Base-by-base conservation (phyloP, 2,888 invertebrate genomes). In the Ornithoptera priamus region DNA sequence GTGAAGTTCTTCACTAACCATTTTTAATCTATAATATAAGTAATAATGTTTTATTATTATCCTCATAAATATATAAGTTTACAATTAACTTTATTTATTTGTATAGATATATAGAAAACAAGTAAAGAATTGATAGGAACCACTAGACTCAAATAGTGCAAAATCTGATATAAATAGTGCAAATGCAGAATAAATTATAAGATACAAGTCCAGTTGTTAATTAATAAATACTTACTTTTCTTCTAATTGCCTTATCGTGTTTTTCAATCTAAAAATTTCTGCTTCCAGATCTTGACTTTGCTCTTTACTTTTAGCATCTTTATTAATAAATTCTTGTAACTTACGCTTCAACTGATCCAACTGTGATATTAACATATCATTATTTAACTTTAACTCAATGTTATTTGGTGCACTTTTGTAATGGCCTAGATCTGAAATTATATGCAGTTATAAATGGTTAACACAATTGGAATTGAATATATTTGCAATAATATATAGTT, bases 241-340 rank as follows among this genome's bases (percentile, higher is more conserved):
- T 73, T 90, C 87, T 62, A 90, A 79, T 3, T 87, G 85, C 20
- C 74, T 79, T 72, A 87, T 88, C 67, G 73, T 78, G 42, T 80
- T 80, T 63, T 77, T 86, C 62, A 89, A 71, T 22, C 78, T 50
- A 39, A 72, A 71, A 18, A 85, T 68, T 73, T 88, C 85, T 4
- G 75, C 75, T 58, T 86, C 81, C 65, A 89, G 71, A 8, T 76
- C 77, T 63, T 79, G 76, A 70, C 80, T 85, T 2, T 78, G 74
- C 17, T 84, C 83, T 66, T 80, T 85, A 57, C 83, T 82, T 59
- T 80, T 83, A 1, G 81, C 71, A 72, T 89, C 86, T 10, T 75
- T 74, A 17, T 72, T 78, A 6, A 78, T 83, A 7, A 85, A 75
- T 53, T 85, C 83, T 39, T 80, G 73, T 15, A 87, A 77, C 72